Evolutionary conservation across 2,888 invertebrate genomes (phyloP).

Genomic region (Colletes collaris): DNA sequence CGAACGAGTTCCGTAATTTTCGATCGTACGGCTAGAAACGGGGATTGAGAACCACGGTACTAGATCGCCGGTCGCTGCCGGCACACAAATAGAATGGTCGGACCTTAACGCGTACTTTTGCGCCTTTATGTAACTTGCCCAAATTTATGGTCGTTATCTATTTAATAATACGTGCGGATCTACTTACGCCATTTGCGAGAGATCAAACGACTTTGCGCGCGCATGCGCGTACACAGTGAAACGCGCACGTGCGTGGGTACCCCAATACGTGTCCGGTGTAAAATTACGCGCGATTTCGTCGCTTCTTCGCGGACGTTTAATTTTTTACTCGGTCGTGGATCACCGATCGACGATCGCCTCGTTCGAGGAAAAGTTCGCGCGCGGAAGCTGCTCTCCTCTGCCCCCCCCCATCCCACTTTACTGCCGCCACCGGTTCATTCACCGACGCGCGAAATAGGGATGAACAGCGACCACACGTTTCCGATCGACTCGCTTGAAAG

Average conservation of each 20-base stretch:
- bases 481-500: slow-evolving; percentile 11
- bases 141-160: slow-evolving; percentile 76
- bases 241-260: no score
- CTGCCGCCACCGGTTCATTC: background rate
- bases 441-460: slow-evolving; percentile 12
- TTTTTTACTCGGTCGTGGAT: slow-evolving; percentile 29
- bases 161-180: slow-evolving; percentile 72
- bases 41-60: slow-evolving; percentile 68
- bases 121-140: slow-evolving; percentile 73
- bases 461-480: background rate
- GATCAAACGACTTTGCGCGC: slow-evolving; percentile 60
- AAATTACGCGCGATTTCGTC: slow-evolving; percentile 42
- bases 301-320: slow-evolving; percentile 40
- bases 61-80: slow-evolving; percentile 67
- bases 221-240: background rate
- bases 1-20: background rate
- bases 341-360: slow-evolving; percentile 15
- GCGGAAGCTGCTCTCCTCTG: background rate
- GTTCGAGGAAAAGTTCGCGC: slow-evolving; percentile 9
- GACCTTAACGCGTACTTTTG: slow-evolving; percentile 72
- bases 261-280: no score
- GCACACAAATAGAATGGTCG: slow-evolving; percentile 73
- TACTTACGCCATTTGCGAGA: slow-evolving; percentile 60
- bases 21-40: slow-evolving; percentile 13
- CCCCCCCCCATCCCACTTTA: background rate